Conservation (phyloP, 2,888 invertebrate genomes). For the Catotricha subobsoleta region DNA sequence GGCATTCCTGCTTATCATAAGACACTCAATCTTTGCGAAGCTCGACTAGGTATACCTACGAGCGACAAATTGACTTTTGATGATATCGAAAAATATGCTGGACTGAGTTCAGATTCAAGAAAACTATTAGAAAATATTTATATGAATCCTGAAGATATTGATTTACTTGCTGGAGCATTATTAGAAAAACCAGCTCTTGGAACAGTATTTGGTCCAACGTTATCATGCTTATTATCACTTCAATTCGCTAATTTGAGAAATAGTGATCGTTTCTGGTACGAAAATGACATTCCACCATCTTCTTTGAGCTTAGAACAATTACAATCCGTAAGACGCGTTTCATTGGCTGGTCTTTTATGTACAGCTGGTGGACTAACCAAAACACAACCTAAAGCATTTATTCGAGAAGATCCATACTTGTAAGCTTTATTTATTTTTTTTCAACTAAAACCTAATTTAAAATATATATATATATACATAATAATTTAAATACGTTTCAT, state of each 20-base stretch:
- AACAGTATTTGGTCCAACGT: constrained; percentile 70
- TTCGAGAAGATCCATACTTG: constrained; percentile 69
- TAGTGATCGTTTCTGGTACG: constrained; percentile 90
- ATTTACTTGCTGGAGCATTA: constrained; percentile 66
- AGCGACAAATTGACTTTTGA: constrained; percentile 30
- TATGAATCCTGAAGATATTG: constrained; percentile 56
- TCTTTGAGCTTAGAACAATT: constrained; percentile 60
- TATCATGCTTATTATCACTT: constrained; percentile 65
- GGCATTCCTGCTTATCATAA: constrained; percentile 58
- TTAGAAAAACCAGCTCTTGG: constrained; percentile 64
- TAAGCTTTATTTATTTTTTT: constrained; percentile 32
- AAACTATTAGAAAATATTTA: constrained; percentile 39
- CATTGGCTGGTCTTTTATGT: constrained; percentile 63
- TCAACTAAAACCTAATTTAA: background rate
- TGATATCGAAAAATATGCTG: constrained; percentile 37
- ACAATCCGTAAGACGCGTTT: constrained; percentile 60
- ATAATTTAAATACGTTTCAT: background rate
- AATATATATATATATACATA: background rate
- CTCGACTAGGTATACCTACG: constrained; percentile 26
- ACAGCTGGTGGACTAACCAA: constrained; percentile 46
- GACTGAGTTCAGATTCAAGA: constrained; percentile 38
- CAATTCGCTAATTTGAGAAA: constrained; percentile 69
- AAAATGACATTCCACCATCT: constrained; percentile 81
- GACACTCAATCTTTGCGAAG: constrained; percentile 47
- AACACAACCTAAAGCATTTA: constrained; percentile 73